These are phyloP conservation scores for Machimus atricapillus DNA, from an alignment of 2,888 invertebrate genomes.

Conservation along the genomic window DNA sequence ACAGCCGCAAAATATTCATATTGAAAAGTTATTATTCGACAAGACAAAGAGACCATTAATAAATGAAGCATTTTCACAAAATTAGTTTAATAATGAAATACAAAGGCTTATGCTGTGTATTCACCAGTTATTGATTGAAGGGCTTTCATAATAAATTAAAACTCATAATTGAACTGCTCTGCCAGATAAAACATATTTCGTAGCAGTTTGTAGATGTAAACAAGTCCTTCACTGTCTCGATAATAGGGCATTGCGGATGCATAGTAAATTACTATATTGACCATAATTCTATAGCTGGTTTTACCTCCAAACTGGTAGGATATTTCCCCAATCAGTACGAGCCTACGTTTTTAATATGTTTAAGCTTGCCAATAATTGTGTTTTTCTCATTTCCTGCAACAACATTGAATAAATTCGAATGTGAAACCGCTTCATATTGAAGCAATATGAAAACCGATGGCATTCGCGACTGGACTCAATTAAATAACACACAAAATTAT, in stretches of 20 bases:
- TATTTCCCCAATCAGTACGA: background rate
- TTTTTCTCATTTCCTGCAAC: background rate
- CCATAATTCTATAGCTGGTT: background rate
- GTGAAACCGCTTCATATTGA: background rate
- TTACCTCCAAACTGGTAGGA: background rate
- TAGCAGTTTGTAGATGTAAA: background rate
- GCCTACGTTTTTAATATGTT: background rate
- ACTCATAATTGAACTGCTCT: background rate
- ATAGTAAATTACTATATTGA: background rate
- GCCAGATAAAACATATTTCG: background rate
- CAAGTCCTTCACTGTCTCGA: background rate
- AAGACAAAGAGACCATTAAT: background rate
- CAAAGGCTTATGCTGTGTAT: background rate
- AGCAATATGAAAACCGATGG: background rate
- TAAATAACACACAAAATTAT: background rate
- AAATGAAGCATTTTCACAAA: background rate
- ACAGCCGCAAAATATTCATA: background rate
- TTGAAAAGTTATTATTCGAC: background rate
- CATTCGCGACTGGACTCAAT: background rate
- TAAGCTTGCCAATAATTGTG: background rate
- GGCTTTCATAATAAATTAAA: background rate
- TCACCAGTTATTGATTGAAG: background rate
- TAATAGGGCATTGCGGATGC: background rate
- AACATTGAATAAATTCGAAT: background rate
- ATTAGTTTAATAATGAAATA: background rate